Base-by-base conservation (phyloP, 2,113 vertebrate species). In the Nycticorax nycticorax region DNA sequence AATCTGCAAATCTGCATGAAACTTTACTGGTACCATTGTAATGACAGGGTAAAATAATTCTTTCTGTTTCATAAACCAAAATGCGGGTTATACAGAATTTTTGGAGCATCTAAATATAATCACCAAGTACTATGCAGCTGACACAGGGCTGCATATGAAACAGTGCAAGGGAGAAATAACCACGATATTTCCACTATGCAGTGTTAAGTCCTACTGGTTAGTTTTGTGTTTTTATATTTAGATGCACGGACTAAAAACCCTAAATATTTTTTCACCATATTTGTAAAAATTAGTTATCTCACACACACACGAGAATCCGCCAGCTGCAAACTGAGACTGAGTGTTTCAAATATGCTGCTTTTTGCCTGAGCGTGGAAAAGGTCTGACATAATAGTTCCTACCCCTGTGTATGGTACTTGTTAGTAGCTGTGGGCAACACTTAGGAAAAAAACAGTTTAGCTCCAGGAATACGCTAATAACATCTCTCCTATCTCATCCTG, bases 21-120 rank as follows among this genome's bases (percentile, higher is more conserved):
- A 41, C 13, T 43, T 78, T 66, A 35, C 26, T 16, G 6, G 4
- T 55, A 47, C 3, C 3, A 56, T 11, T 71, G 26, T 92, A 96
- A 97, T 67, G 93, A 95, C 18, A 88, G 56, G 59, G 41, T 80
- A 77, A 96, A 92, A 79, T 82, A 83, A 94, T 94, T 83, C 13
- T 95, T 97, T 95, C 55, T 50, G 48, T 94, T 97, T 89, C 71
- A 86, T 93, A 72, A 98, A 96, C 47, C 68, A 95, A 84, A 97
- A 81, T 87, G 50, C 47, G 96, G 52, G 55, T 93, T 89, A 82
- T 17, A 75, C 16, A 20, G 79, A 95, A 80, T 62, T 96, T 96
- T 92, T 82, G 12, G 13, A 68, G 7, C 9, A 76, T 76, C 71
- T 79, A 96, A 96, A 91, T 59, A 74, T 53, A 91, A 92, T 92